Percentiles rank a stretch among this genome's conserved stretches.
Evolutionary conservation across 2,797 vertebrate species (phyloP).

Genomic region (Perodicticus potto): DNA sequence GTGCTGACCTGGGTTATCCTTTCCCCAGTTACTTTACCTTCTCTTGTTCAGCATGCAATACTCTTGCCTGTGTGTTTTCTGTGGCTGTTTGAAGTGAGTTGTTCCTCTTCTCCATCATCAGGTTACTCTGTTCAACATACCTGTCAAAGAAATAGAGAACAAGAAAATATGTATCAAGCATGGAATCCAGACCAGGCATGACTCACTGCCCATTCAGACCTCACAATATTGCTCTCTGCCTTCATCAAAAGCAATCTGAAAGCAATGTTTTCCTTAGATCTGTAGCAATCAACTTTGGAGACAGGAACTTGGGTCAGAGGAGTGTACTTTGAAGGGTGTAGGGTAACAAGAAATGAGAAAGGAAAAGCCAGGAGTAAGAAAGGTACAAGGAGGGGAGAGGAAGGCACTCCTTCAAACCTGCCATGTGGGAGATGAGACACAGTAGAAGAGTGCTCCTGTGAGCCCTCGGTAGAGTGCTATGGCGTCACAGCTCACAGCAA

Average conservation of each 20-base stretch:
- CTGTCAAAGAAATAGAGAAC: constrained; percentile 83
- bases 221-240: not conserved
- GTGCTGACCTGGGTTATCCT: constrained; percentile 7
- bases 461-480: too few relatives aligned
- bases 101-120: constrained; percentile 96
- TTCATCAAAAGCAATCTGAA: not conserved
- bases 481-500: too few relatives aligned
- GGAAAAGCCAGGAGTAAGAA: not conserved
- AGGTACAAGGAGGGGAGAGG: not conserved
- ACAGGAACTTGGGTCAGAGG: not conserved
- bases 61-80: constrained; percentile 93
- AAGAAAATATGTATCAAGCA: not conserved
- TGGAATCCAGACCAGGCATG: not conserved
- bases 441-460: too few relatives aligned
- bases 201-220: not conserved
- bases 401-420: not conserved
- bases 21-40: constrained; percentile 90
- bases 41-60: constrained; percentile 96
- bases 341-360: not conserved
- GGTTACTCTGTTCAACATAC: constrained; percentile 96
- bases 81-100: constrained; percentile 94
- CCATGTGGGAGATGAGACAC: not conserved
- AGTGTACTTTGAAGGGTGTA: not conserved
- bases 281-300: not conserved
- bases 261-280: constrained; percentile 16